phyloP scores from a whole-genome alignment of 2,888 invertebrate genomes.

The Sycophila texana region DNA sequence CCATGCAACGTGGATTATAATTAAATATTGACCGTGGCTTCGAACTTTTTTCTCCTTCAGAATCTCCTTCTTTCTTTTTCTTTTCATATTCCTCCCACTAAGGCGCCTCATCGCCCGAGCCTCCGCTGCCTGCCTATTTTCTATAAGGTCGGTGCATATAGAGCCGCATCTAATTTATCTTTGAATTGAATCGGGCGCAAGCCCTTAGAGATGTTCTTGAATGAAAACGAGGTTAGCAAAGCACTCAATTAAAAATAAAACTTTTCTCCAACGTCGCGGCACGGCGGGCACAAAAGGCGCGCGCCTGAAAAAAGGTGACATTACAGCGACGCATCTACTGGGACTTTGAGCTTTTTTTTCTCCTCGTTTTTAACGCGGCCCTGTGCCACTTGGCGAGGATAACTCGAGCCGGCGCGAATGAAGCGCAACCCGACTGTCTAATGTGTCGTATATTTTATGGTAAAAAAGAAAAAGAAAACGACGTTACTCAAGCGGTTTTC shows the following conservation, averaged over 20 bases:
- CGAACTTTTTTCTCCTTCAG: background rate
- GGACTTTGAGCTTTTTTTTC: conserved; percentile 1
- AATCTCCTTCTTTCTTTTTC: background rate
- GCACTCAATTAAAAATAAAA: conserved; percentile 35
- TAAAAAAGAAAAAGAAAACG: background rate
- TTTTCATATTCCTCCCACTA: background rate
- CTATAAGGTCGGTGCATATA: background rate
- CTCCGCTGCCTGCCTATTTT: too few species aligned
- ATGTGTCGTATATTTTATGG: background rate
- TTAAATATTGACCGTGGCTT: conserved; percentile 21
- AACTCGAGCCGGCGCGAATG: background rate
- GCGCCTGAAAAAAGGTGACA: conserved; percentile 8
- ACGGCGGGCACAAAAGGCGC: background rate
- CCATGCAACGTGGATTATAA: background rate
- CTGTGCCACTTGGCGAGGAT: too few species aligned
- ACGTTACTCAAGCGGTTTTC: background rate
- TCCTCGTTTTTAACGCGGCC: background rate
- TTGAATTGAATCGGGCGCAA: background rate
- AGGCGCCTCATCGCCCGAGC: too few species aligned
- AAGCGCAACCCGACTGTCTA: background rate
- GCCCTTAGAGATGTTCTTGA: conserved; percentile 4
- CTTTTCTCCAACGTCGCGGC: background rate
- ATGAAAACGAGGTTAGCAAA: conserved; percentile 24
- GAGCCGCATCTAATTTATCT: conserved; percentile 17
- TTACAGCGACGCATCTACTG: background rate